phyloP scores from a whole-genome alignment of 2,113 vertebrate species.

The Physeter macrocephalus region DNA sequence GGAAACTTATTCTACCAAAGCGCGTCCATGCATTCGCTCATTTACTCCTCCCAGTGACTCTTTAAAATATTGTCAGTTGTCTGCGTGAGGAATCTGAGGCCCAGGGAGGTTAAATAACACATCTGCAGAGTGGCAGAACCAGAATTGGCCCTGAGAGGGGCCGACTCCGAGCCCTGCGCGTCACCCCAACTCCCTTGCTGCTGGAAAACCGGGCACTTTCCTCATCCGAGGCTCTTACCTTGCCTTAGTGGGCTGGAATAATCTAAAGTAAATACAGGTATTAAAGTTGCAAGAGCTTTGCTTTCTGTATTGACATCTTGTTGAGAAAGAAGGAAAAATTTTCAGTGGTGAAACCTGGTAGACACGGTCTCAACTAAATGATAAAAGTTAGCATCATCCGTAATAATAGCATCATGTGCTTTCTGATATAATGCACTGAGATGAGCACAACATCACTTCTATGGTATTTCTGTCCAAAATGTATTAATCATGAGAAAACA shows the following conservation, averaged over 20 bases:
- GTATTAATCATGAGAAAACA: background rate
- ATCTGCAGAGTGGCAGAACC: background rate
- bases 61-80: background rate
- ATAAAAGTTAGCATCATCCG: background rate
- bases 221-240: fast-evolving
- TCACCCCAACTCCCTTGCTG: background rate
- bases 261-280: slow-evolving; percentile 17
- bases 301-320: background rate
- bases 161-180: background rate
- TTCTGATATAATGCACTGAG: background rate
- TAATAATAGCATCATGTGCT: background rate
- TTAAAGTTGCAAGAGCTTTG: background rate
- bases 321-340: background rate
- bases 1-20: background rate
- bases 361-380: background rate
- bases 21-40: background rate
- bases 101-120: background rate
- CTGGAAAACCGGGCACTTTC: background rate
- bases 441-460: background rate
- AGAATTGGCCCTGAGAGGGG: background rate
- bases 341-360: background rate
- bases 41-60: fast-evolving
- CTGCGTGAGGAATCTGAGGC: background rate
- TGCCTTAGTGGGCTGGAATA: too few relatives aligned
- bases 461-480: background rate